phyloP scores from a whole-genome alignment of 2,888 invertebrate genomes.

The Heteromurus nitidus region DNA sequence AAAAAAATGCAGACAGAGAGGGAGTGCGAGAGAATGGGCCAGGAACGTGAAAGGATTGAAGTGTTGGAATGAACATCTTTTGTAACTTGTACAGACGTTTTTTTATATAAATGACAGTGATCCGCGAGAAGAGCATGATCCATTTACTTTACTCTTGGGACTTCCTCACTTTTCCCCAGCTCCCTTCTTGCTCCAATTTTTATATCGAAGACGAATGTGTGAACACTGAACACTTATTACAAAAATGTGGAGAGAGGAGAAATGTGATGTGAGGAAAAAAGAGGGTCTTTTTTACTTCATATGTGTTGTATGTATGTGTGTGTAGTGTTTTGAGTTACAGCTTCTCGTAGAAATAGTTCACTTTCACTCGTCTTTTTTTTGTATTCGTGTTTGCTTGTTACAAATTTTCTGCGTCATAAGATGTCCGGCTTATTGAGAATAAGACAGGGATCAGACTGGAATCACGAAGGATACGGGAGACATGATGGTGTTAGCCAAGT shows the following conservation, averaged over 20 bases:
- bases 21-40: background rate
- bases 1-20: background rate
- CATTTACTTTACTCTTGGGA: conserved; percentile 15
- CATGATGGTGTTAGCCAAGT: background rate
- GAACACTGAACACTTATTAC: no score
- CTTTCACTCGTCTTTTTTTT: background rate
- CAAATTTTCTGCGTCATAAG: conserved; percentile 1
- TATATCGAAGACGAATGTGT: background rate
- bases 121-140: background rate
- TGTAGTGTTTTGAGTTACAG: background rate
- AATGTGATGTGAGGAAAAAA: background rate
- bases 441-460: background rate
- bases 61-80: background rate
- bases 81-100: conserved; percentile 9
- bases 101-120: conserved; percentile 14
- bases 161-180: background rate
- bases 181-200: conserved; percentile 1
- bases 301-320: no score
- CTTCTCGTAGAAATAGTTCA: background rate
- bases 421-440: background rate
- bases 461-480: background rate
- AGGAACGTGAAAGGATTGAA: background rate
- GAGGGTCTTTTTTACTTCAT: no score
- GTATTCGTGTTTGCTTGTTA: background rate
- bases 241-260: background rate